Evolutionary conservation across 2,797 vertebrate species (phyloP), one percentile per base, ranked within the genome.

Genomic region (Intellagama lesueurii): DNA sequence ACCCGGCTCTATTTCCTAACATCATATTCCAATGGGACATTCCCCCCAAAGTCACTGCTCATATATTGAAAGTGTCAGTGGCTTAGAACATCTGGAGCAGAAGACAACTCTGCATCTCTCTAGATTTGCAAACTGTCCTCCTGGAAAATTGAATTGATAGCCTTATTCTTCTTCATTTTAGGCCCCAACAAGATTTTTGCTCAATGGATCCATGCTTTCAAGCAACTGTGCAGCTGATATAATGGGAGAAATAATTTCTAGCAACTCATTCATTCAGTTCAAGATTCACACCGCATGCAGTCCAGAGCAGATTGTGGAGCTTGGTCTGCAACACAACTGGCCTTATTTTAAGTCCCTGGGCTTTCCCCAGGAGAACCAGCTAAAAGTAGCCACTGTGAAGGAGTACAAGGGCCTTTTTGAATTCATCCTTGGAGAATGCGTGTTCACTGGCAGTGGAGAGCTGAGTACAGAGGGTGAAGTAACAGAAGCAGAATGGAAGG

Each of bases 401-500:
- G 90, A 83, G 44, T 93, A 89, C n/a, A 78, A 73, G 9, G 93
- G 95, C 26, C 73, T 93, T 47, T 16, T 97, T 22, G 91, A 47
- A 44, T 17, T 98, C 89, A 94, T 96, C 73, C 78, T 98, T 89
- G 98, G 98, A 32, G 89, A 24, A 28, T 98, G 98, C 91, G 85
- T 90, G 89, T 81, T 98, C 68, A 96, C 87, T 24, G 96, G 95
- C 11, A 91, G 89, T 52, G 88, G 96, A 40, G 95, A 95, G 66
- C 86, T 96, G 76, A 92, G 47, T 0, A 44, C 87, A 28, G 81
- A 90, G 85, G 88, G 75, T 44, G 95, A 92, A 49, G 85, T 72
- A 49, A 96, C 95, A 24, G 30, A 70, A 2, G 78, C 82, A 68
- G 93, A 93, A 81, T 98, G 97, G 91, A 32, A 89, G 1, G 90